Conservation (phyloP, 2,888 invertebrate species). For the Heliconius aoede region DNA sequence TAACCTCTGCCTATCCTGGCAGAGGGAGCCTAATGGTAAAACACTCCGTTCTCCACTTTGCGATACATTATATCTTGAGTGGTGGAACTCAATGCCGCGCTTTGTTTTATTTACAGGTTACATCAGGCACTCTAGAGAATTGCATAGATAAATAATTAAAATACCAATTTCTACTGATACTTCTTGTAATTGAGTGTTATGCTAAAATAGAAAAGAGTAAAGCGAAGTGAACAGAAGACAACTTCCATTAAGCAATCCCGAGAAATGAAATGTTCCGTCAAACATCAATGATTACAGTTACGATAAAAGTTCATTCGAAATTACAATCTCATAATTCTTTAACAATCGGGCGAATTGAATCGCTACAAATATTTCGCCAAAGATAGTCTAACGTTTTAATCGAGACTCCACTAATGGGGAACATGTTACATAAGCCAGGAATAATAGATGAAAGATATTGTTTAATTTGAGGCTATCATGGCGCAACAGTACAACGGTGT, state of each 20-base stretch:
- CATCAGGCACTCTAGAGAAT: no score
- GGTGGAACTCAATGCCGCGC: neutral
- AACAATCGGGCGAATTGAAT: constrained; percentile 15
- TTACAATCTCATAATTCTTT: constrained; percentile 11
- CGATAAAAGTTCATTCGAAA: neutral
- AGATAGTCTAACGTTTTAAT: constrained; percentile 19
- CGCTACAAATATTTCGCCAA: neutral
- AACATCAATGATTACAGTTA: neutral
- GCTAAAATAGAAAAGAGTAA: no score
- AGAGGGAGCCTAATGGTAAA: no score
- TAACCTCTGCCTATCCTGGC: no score
- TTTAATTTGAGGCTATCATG: no score
- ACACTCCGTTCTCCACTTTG: no score
- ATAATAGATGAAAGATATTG: no score
- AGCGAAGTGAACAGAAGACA: no score
- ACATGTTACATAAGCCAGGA: neutral
- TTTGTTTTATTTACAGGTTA: neutral
- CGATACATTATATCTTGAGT: neutral
- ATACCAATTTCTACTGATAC: neutral
- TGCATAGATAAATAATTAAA: no score
- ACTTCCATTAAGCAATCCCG: no score
- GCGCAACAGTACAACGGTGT: no score
- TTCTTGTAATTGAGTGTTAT: neutral
- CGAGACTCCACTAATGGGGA: constrained; percentile 13
- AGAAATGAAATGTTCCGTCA: no score